These are phyloP conservation scores for Argyrosomus regius DNA, from an alignment of 2,797 vertebrate genomes.

Conservation along the genomic window DNA sequence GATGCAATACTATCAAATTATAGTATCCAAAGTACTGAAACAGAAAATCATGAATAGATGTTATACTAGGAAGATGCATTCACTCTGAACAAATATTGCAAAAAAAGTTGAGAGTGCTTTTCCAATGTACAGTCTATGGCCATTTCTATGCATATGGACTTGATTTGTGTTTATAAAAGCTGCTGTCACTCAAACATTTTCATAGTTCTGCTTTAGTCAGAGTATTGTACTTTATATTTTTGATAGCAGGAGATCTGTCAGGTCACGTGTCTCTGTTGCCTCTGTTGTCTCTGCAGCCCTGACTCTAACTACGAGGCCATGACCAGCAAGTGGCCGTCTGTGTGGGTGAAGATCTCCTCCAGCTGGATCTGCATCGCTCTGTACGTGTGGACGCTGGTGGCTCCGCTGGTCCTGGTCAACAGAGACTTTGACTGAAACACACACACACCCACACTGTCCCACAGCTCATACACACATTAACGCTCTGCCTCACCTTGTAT, in stretches of 20 bases:
- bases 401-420: slow-evolving; percentile 95
- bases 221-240: not conserved
- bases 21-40: no score
- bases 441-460: accelerated
- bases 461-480: not conserved
- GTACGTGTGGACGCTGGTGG: slow-evolving; percentile 97
- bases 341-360: slow-evolving; percentile 99
- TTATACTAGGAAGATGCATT: no score
- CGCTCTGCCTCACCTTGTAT: slow-evolving; percentile 14
- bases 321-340: slow-evolving; percentile 97
- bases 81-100: no score
- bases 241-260: not conserved
- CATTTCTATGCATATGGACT: not conserved
- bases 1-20: no score
- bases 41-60: no score
- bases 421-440: slow-evolving; percentile 93
- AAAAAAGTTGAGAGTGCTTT: no score
- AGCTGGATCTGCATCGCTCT: slow-evolving; percentile 97
- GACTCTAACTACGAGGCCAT: slow-evolving; percentile 91
- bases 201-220: not conserved
- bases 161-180: not conserved
- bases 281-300: slow-evolving; percentile 82
- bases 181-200: not conserved
- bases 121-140: not conserved
- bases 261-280: not conserved